Conservation (phyloP, 2,888 invertebrate genomes). For the Amphipyra tragopoginis region DNA sequence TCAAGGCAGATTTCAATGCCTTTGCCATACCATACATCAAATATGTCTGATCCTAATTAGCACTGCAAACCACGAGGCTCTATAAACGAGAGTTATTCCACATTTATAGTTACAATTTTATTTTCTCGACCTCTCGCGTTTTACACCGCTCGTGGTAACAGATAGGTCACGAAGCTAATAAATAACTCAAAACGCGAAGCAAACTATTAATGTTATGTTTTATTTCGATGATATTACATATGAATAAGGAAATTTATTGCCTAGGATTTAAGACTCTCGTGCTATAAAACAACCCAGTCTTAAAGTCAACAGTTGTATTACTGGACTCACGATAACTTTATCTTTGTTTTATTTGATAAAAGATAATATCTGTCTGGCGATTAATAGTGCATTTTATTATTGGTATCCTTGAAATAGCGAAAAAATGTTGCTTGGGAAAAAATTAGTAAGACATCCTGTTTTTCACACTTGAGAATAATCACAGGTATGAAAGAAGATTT, state of each 20-base stretch:
- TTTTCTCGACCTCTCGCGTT: slow-evolving; percentile 17
- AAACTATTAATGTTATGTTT: slow-evolving; percentile 21
- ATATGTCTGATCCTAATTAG: slow-evolving; percentile 31
- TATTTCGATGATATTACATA: slow-evolving; percentile 25
- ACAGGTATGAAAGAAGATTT: too few relatives aligned
- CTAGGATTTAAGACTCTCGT: slow-evolving; percentile 1
- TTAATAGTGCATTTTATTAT: too few relatives aligned
- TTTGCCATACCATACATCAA: background rate
- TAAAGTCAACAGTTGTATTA: background rate
- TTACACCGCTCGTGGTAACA: slow-evolving; percentile 20
- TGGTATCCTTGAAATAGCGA: too few relatives aligned
- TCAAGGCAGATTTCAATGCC: background rate
- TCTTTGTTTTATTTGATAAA: too few relatives aligned
- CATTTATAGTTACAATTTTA: slow-evolving; percentile 24
- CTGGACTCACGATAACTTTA: background rate
- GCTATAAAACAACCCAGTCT: slow-evolving; percentile 11
- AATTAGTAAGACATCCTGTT: too few relatives aligned
- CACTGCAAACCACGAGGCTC: background rate
- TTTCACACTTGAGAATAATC: too few relatives aligned
- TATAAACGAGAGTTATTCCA: slow-evolving; percentile 25
- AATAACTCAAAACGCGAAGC: slow-evolving; percentile 41
- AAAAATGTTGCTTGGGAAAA: too few relatives aligned
- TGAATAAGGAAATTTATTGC: slow-evolving; percentile 32
- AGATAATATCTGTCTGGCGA: too few relatives aligned
- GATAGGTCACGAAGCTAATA: slow-evolving; percentile 41